A percentile compares a stretch with the other conserved stretches of the same genome.
Evolutionary conservation across 2,888 invertebrate genomes (phyloP).

Genomic region (Autographa gamma): DNA sequence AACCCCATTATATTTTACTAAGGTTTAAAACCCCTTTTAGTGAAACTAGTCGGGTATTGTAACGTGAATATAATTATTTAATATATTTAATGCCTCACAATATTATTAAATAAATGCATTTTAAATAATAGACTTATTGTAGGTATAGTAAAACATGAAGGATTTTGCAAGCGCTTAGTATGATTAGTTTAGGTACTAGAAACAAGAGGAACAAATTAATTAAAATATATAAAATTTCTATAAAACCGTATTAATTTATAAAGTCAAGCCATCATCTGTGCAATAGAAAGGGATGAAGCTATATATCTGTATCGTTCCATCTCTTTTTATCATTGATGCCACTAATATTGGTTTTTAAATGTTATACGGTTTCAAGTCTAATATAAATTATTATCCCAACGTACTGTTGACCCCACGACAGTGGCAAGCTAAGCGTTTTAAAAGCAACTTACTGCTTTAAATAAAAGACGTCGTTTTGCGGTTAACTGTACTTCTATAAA

Average conservation of each 20-base stretch:
- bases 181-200: constrained; percentile 39
- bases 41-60: background rate
- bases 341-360: no score
- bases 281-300: no score
- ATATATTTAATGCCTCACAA: background rate
- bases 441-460: no score
- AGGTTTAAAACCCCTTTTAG: background rate
- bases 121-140: background rate
- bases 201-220: constrained; percentile 44
- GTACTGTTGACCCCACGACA: no score
- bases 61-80: background rate
- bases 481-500: no score
- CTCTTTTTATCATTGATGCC: no score
- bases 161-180: constrained; percentile 22
- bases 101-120: background rate
- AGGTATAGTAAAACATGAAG: background rate
- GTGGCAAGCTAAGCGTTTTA: no score
- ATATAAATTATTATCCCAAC: no score
- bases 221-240: no score
- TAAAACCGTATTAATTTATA: background rate
- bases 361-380: no score
- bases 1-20: background rate
- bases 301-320: no score
- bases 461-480: no score
- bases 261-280: background rate